Base-by-base conservation (phyloP, 2,113 vertebrate species). In the Corvus hawaiiensis region DNA sequence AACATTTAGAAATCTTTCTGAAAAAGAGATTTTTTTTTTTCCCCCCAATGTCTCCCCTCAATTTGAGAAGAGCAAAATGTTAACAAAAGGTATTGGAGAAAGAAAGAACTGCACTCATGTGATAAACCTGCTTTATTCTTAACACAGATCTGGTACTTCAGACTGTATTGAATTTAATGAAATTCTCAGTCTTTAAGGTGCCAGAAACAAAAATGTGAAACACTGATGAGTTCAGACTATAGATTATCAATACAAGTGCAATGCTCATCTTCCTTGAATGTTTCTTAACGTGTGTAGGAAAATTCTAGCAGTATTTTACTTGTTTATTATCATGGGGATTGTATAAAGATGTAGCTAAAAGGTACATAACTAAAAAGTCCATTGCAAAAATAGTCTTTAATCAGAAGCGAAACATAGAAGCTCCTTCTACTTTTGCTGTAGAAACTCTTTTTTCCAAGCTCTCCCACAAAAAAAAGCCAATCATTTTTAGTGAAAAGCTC, bases 41-140 rank as follows among this genome's bases (percentile, higher is more conserved):
- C 14, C 30, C 7, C 18, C 16, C 35, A 52, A 6, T 37, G 24
- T 41, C 12, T 10, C 4, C 7, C 13, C 14, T 33, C 1, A 1
- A n/a, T 55, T 28, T 82, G 13, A 91, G 14, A 83, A 22, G 10
- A 46, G 5, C 7, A 72, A 81, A 66, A 35, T 52, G 5, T 26
- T 62, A 48, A 37, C 11, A 46, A 81, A 32, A 87, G 7, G 17
- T 30, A 66, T 1, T 20, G 10, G 19, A 59, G 33, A 49, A 84
- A 78, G 61, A 87, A 81, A 68, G n/a, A 92, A 66, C 4, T 39
- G 46, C 14, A n/a, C 5, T 32, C 3, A 5, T 16, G 41, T 35
- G 18, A 81, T 49, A 59, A 66, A 43, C 16, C n/a, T 63, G 18
- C 18, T 74, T 78, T 43, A 59, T 85, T 67, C 69, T 49, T 64